Percentiles rank a stretch among this genome's conserved stretches.
phyloP scores from a whole-genome alignment of 2,113 vertebrate species.

The Caranx melampygus region DNA sequence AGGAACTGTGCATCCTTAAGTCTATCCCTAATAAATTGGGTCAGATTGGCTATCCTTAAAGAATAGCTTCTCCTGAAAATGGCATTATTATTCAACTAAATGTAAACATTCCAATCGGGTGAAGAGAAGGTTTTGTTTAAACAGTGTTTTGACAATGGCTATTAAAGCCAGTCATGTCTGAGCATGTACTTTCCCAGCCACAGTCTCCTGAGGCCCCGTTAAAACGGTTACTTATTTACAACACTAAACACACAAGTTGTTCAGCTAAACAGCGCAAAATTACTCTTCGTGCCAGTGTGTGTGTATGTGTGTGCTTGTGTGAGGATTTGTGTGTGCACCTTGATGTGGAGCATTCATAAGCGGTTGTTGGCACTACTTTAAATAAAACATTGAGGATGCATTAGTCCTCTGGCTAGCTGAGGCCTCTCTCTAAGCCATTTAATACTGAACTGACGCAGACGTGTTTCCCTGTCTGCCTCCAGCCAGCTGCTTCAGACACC shows the following conservation, averaged over 20 bases:
- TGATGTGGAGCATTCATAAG: slow-evolving; percentile 46
- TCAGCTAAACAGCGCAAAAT: slow-evolving; percentile 74
- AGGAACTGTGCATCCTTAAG: slow-evolving; percentile 82
- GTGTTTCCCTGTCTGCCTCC: slow-evolving; percentile 65
- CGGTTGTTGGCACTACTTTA: slow-evolving; percentile 65
- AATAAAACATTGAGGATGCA: slow-evolving; percentile 76
- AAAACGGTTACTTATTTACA: slow-evolving; percentile 82
- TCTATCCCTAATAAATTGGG: slow-evolving; percentile 83
- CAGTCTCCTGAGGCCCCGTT: slow-evolving; percentile 69
- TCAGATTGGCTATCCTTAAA: slow-evolving; percentile 77
- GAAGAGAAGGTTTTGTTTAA: slow-evolving; percentile 63
- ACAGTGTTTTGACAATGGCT: slow-evolving; percentile 71
- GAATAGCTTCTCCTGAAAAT: slow-evolving; percentile 64
- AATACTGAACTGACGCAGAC: slow-evolving; percentile 72
- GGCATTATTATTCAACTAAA: slow-evolving; percentile 71
- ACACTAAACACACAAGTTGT: slow-evolving; percentile 80
- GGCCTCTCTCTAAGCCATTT: slow-evolving; percentile 64
- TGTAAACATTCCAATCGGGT: slow-evolving; percentile 75
- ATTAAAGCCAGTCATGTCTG: slow-evolving; percentile 70
- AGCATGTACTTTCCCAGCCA: slow-evolving; percentile 60
- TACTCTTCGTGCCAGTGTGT: slow-evolving; percentile 33
- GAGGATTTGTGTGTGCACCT: slow-evolving; percentile 38
- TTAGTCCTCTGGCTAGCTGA: slow-evolving; percentile 70
- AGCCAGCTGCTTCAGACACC: slow-evolving; percentile 80
- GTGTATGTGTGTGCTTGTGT: slow-evolving; percentile 1